Evolutionary conservation across 2,113 vertebrate species (phyloP).

Genomic region (Phalacrocorax pelagicus): DNA sequence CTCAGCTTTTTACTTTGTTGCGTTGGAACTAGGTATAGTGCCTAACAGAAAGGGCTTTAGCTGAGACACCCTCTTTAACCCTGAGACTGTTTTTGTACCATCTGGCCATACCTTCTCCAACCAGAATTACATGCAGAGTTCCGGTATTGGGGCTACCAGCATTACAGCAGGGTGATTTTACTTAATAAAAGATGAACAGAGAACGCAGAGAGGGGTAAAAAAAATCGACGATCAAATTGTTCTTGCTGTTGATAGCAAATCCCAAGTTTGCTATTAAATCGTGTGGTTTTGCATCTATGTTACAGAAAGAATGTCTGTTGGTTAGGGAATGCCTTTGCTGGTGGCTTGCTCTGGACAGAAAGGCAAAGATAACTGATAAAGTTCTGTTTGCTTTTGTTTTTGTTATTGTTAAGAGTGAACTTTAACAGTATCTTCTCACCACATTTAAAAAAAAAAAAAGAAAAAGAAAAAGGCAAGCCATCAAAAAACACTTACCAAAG

Average conservation of each 20-base stretch:
- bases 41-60: not conserved
- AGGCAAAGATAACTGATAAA: not conserved
- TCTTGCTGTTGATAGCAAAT: not conserved
- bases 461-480: not conserved
- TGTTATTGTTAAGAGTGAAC: not conserved
- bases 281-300: not conserved
- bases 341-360: not conserved
- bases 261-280: not conserved
- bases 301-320: not conserved
- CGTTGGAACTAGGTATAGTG: not conserved
- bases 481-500: conserved; percentile 5
- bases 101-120: not conserved
- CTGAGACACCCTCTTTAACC: not conserved
- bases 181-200: not conserved
- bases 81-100: not conserved
- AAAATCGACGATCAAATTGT: not conserved
- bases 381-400: not conserved
- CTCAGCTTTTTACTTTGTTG: not conserved
- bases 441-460: not conserved
- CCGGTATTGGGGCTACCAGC: not conserved
- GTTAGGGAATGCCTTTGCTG: not conserved
- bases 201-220: not conserved
- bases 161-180: not conserved
- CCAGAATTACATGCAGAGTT: not conserved
- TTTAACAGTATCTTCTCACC: not conserved